These are phyloP conservation scores for Lipophrys pholis DNA, from an alignment of 2,113 vertebrate genomes.

Conservation along the genomic window DNA sequence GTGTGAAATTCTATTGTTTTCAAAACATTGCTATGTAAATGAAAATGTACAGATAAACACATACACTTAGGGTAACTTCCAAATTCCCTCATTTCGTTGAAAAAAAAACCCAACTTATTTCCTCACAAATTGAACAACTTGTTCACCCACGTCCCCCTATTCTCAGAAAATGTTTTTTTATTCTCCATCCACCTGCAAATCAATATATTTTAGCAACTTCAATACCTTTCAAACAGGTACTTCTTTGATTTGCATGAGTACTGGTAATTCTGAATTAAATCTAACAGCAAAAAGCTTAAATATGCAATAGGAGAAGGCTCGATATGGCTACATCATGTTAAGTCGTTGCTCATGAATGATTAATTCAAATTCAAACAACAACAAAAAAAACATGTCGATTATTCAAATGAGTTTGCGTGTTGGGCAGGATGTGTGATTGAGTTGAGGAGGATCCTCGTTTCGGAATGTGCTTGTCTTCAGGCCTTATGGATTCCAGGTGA, in stretches of 20 bases:
- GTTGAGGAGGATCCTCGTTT: conserved; percentile 17
- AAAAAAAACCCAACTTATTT: conserved; percentile 26
- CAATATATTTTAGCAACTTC: conserved; percentile 23
- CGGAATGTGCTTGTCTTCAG: background rate
- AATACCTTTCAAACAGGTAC: conserved; percentile 28
- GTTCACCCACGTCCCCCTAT: background rate
- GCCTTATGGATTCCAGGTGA: background rate
- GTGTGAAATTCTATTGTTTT: no score
- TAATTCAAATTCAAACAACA: conserved; percentile 41
- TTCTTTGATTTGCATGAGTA: conserved; percentile 37
- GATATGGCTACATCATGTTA: conserved; percentile 49
- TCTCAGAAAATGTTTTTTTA: conserved; percentile 4
- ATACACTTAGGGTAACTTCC: conserved; percentile 24
- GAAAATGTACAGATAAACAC: background rate
- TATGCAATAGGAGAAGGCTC: conserved; percentile 19
- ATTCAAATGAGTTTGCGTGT: conserved; percentile 51
- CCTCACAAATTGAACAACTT: conserved; percentile 37
- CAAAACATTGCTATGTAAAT: no score
- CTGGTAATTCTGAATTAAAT: conserved; percentile 43
- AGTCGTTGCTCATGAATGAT: conserved; percentile 41
- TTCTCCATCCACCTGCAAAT: conserved; percentile 25
- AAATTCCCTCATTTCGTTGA: conserved; percentile 34
- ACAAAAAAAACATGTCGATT: conserved; percentile 27
- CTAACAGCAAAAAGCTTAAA: conserved; percentile 25
- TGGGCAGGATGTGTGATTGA: conserved; percentile 7